Conservation (phyloP, 2,888 invertebrate genomes). For the Phyllotreta cruciferae region DNA sequence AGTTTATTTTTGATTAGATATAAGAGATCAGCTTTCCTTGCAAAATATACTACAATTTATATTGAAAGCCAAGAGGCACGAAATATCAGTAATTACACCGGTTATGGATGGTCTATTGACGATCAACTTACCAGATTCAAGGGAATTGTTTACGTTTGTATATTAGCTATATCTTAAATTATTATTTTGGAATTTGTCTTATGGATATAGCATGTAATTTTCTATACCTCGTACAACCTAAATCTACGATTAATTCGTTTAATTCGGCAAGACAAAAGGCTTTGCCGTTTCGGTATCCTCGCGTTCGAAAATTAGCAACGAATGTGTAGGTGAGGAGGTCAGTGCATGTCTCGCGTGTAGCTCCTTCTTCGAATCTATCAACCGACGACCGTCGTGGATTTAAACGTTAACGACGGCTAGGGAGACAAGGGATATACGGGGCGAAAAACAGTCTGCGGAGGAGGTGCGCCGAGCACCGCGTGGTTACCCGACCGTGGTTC, state of each 20-base stretch:
- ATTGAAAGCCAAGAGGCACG: too few species aligned
- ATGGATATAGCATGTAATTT: too few species aligned
- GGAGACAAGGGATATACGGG: constrained; percentile 14
- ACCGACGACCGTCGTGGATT: constrained; percentile 26
- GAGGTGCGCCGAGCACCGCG: constrained; percentile 37
- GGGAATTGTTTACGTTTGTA: too few species aligned
- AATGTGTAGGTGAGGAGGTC: constrained; percentile 40
- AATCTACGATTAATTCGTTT: background rate
- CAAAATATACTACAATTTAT: too few species aligned
- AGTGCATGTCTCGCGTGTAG: constrained; percentile 34
- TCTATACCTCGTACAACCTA: too few species aligned
- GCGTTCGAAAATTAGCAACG: constrained; percentile 18
- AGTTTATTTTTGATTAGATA: too few species aligned
- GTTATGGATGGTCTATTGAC: too few species aligned
- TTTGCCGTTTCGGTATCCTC: constrained; percentile 6
- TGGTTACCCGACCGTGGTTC: constrained; percentile 41
- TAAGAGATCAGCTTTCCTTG: too few species aligned
- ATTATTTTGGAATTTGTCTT: too few species aligned
- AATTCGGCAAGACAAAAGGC: constrained; percentile 2
- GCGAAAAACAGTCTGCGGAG: constrained; percentile 27
- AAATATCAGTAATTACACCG: too few species aligned
- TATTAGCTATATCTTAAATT: too few species aligned
- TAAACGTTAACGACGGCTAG: constrained; percentile 11
- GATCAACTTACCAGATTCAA: too few species aligned
- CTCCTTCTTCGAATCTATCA: constrained; percentile 29